Evolutionary conservation across 2,888 invertebrate species (phyloP).

Genomic region (Hydriomena furcata): DNA sequence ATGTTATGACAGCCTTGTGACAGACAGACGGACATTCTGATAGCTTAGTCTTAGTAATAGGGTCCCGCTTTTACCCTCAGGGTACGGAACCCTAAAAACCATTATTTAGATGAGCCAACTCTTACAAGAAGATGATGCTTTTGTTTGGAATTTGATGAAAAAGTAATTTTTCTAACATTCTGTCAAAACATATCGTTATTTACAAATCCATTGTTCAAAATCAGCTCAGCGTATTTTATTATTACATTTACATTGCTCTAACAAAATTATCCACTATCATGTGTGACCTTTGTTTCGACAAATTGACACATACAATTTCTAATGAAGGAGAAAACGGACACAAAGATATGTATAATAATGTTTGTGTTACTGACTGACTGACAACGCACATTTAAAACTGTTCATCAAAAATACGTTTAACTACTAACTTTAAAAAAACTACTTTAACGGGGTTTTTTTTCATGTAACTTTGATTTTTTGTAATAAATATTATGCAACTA

Average conservation of each 20-base stretch:
- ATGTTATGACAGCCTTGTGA: too few species aligned
- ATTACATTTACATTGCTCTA: background rate
- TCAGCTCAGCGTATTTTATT: background rate
- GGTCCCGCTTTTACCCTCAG: too few species aligned
- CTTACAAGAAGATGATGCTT: conserved; percentile 10
- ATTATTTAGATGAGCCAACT: background rate
- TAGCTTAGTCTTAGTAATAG: too few species aligned
- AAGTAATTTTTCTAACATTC: background rate
- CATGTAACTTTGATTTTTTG: too few species aligned
- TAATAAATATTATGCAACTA: too few species aligned
- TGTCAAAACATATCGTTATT: background rate
- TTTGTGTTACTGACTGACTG: background rate
- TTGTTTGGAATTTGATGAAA: conserved; percentile 6
- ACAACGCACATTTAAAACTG: background rate
- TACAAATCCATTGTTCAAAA: background rate
- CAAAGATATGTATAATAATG: background rate
- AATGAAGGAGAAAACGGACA: conserved; percentile 21
- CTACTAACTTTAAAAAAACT: too few species aligned
- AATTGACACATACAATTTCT: conserved; percentile 16
- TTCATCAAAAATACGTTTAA: too few species aligned
- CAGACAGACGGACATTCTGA: too few species aligned
- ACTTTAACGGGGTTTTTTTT: too few species aligned
- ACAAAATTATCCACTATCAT: background rate
- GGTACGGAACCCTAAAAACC: too few species aligned
- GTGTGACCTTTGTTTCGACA: conserved; percentile 10